Base-by-base conservation (phyloP, 2,113 vertebrate genomes). In the Anhinga rufa region DNA sequence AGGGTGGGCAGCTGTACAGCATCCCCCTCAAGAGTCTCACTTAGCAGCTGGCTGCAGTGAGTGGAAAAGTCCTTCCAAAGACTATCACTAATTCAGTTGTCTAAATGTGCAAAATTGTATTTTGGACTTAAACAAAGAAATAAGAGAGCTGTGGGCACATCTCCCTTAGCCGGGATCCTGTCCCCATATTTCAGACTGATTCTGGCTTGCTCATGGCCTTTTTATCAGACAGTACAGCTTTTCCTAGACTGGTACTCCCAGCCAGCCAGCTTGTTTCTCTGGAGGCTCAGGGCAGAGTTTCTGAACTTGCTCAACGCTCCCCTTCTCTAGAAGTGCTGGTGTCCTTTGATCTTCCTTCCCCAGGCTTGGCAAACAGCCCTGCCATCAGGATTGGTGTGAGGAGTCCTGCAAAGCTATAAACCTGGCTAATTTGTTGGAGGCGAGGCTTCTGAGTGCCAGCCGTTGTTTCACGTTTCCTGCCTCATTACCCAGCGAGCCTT, bases 331-430 rank as follows among this genome's bases (percentile, higher is more conserved):
- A 42, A 71, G 54, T 49, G 32, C 79, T 5, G 5, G 58, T 55
- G 40, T 71, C 72, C 65, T 95, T 92, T 95, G 86, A 91, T 92
- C 81, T 84, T 88, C 83, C 61, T 81, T 88, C 72, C 55, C n/a
- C 12, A n/a, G 55, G 55, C 77, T 46, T 92, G 88, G 88, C 80
- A 83, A 89, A 75, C 17, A 82, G 32, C 80, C 83, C 38, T 64
- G 55, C 51, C 72, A 32, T 70, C 69, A 34, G 61, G 69, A 88
- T 82, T 1, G 0, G 22, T 28, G 22, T 28, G 46, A 86, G 68
- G 32, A 81, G 72, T n/a, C 83, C 61, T 86, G 58, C 74, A 55
- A 57, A 91, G 58, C 78, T 69, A 15, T 57, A 72, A 88, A 90
- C 11, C 22, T 24, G 9, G 24, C 9, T 82, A 48, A 85, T 85